Conservation (phyloP, 1,140 invertebrate species). For the Tyrophagus putrescentiae region DNA sequence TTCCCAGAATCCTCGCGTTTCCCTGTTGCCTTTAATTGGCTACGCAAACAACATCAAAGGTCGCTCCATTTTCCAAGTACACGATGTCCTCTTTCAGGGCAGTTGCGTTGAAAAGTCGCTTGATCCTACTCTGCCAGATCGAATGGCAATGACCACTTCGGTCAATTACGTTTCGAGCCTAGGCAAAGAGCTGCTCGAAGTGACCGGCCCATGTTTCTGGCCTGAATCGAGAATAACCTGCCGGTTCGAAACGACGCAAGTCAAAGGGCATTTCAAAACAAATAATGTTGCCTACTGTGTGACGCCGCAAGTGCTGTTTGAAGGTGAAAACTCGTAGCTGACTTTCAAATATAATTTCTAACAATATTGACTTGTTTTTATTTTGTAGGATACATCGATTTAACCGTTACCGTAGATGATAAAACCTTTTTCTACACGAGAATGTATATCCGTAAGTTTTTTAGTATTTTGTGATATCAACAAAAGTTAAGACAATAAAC, state of each 20-base stretch:
- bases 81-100: slow-evolving; percentile 79
- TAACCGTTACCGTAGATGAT: slow-evolving; percentile 62
- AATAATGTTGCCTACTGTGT: slow-evolving; percentile 68
- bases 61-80: slow-evolving; percentile 79
- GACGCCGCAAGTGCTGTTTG: slow-evolving; percentile 68
- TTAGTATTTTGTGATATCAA: background rate
- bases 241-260: slow-evolving; percentile 34
- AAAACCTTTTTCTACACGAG: slow-evolving; percentile 75
- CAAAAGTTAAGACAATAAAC: background rate
- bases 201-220: slow-evolving; percentile 79
- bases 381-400: slow-evolving; percentile 56
- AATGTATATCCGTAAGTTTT: slow-evolving; percentile 64
- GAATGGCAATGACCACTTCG: slow-evolving; percentile 33
- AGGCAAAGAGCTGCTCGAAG: slow-evolving; percentile 79
- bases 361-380: background rate
- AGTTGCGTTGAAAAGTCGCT: slow-evolving; percentile 46
- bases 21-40: slow-evolving; percentile 62
- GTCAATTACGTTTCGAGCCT: slow-evolving; percentile 70
- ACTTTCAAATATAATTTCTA: background rate
- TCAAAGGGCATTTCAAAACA: slow-evolving; percentile 29
- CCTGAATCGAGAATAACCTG: slow-evolving; percentile 57
- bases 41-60: slow-evolving; percentile 74
- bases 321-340: slow-evolving; percentile 42
- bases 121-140: slow-evolving; percentile 28
- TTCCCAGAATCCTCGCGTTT: slow-evolving; percentile 64